These are phyloP conservation scores for Hydraecia micacea DNA, from an alignment of 2,888 invertebrate genomes.

Conservation along the genomic window DNA sequence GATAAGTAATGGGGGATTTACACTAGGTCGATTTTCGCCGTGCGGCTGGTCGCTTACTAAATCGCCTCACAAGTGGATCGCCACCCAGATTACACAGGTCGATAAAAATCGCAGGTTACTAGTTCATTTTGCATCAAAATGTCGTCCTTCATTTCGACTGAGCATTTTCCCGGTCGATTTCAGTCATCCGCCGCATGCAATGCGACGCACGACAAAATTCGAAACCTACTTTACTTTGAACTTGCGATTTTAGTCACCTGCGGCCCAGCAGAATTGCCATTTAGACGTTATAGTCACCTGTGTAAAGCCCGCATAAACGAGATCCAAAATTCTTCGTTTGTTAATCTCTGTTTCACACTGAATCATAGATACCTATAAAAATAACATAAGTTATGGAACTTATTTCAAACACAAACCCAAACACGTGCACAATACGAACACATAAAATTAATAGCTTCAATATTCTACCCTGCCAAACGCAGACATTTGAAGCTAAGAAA, in stretches of 20 bases:
- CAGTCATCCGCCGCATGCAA: not conserved
- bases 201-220: not conserved
- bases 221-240: not conserved
- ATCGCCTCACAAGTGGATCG: too few species aligned
- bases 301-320: not conserved
- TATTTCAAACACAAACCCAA: not conserved
- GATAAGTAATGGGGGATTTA: not conserved
- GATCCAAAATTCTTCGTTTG: not conserved
- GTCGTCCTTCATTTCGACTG: not conserved
- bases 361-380: not conserved
- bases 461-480: conserved; percentile 23
- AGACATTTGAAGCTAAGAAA: conserved; percentile 17
- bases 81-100: too few species aligned
- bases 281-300: not conserved
- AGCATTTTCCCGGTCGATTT: not conserved
- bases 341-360: not conserved
- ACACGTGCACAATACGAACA: not conserved
- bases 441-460: conserved; percentile 2
- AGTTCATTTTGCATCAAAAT: too few species aligned
- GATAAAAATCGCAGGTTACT: too few species aligned
- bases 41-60: too few species aligned
- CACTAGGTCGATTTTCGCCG: not conserved
- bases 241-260: not conserved
- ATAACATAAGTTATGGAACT: not conserved
- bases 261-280: not conserved